Evolutionary conservation across 2,888 invertebrate species (phyloP).

Genomic region (Itoplectis maculator): DNA sequence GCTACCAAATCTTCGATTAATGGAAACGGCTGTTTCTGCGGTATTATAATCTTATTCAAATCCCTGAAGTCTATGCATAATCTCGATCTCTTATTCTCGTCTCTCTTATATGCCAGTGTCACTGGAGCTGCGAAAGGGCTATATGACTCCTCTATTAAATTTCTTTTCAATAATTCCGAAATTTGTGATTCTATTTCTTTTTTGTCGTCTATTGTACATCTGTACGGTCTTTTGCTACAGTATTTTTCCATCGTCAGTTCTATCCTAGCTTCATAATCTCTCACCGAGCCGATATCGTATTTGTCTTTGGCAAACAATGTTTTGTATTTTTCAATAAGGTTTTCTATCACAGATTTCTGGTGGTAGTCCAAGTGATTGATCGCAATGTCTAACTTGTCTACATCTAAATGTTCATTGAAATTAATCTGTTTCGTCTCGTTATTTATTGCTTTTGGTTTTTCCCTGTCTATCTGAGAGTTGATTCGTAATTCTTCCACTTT

Average conservation of each 20-base stretch:
- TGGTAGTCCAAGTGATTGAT: conserved; percentile 55
- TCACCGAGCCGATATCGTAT: conserved; percentile 59
- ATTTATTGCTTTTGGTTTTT: neutral
- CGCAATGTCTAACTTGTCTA: conserved; percentile 40
- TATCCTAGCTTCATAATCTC: conserved; percentile 61
- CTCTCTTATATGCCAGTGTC: conserved; percentile 66
- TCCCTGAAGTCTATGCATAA: conserved; percentile 57
- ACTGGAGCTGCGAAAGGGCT: conserved; percentile 62
- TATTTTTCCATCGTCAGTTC: conserved; percentile 56
- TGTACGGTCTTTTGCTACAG: conserved; percentile 49
- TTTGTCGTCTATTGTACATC: conserved; percentile 58
- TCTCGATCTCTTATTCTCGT: conserved; percentile 63
- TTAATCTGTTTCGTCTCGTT: conserved; percentile 19
- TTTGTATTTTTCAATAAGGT: conserved; percentile 61
- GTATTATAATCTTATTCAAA: conserved; percentile 55
- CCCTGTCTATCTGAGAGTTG: neutral
- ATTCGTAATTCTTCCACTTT: too few relatives aligned
- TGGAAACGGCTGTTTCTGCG: conserved; percentile 65
- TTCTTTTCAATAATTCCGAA: conserved; percentile 55
- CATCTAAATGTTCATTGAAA: conserved; percentile 40
- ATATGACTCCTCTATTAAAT: conserved; percentile 65
- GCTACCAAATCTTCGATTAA: conserved; percentile 65
- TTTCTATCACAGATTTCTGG: conserved; percentile 53
- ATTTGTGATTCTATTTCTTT: conserved; percentile 64
- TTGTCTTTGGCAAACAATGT: conserved; percentile 63